Base-by-base conservation (phyloP, 2,113 vertebrate genomes). In the Australoheros scitulus region DNA sequence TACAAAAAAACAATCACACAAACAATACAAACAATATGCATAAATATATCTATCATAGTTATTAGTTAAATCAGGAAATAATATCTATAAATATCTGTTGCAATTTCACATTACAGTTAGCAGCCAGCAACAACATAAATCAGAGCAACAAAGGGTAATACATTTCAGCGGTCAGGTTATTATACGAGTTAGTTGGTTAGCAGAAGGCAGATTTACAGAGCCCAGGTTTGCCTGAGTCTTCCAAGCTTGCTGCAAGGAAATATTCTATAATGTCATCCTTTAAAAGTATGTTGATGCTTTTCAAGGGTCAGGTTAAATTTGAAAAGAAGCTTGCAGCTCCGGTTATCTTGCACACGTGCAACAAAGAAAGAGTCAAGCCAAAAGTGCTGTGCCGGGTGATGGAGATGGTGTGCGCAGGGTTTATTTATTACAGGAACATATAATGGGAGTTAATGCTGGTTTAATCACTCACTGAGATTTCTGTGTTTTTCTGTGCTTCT, bases 111-210 rank as follows among this genome's bases (percentile, higher is more conserved):
- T 80, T 76, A 84, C 79, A 85, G 68, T 75, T 64, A 89, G 85
- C 83, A 88, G 78, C 83, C 82, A 86, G 86, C 72, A 88, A 74
- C 43, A 64, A 80, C 72, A 76, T 50, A 83, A 18, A 78, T 68
- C 20, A 78, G 64, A 84, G 75, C 57, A 79, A 84, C 24, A 43
- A 26, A 81, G 59, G 85, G 59, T 8, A 79, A 87, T 90, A 93
- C 92, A 93, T 90, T 91, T 92, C 91, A 93, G 76, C 41, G 59
- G 90, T 91, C 90, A 70, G 88, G 78, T 85, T 79, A 90, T 83
- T 61, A 50, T 77, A 76, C 34, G 43, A 56, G 81, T 89, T 57
- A 43, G 55, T 83, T 86, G 79, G 58, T 70, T 57, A 61, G 81
- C 56, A 76, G 64, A 81, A 89, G 83, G 77, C 80, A 78, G 80